Percentiles rank a stretch among this genome's conserved stretches.
phyloP scores from a whole-genome alignment of 2,888 invertebrate genomes.

The Onchidella celtica region DNA sequence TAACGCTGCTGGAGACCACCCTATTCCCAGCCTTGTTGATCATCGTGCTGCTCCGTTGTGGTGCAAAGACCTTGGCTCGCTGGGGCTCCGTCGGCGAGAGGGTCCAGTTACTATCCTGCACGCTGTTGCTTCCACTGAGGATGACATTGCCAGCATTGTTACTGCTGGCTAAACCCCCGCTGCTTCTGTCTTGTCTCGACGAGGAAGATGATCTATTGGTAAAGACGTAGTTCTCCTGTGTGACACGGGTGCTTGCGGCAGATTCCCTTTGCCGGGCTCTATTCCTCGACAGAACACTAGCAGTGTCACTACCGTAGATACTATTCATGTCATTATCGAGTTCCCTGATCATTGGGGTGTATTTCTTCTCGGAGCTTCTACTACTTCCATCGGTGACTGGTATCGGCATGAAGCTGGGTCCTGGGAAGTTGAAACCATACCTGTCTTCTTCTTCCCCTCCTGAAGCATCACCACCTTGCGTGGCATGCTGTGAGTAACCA shows the following conservation, averaged over 20 bases:
- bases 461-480: background rate
- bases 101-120: background rate
- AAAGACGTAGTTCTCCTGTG: conserved; percentile 22
- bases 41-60: conserved; percentile 46
- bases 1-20: background rate
- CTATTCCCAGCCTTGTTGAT: conserved; percentile 5
- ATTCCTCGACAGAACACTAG: background rate
- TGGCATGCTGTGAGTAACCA: background rate
- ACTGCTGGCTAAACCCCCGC: background rate
- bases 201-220: conserved; percentile 6
- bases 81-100: conserved; percentile 10
- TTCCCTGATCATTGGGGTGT: background rate
- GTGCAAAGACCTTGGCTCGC: conserved; percentile 14
- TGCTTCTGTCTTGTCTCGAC: background rate
- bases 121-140: background rate
- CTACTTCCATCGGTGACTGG: conserved; percentile 30
- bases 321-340: conserved; percentile 24
- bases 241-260: background rate
- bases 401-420: conserved; percentile 24
- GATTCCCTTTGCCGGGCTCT: background rate
- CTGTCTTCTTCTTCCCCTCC: conserved; percentile 35
- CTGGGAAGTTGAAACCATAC: conserved; percentile 43
- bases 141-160: background rate
- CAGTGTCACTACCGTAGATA: background rate
- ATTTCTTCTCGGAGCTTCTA: background rate